phyloP scores from a whole-genome alignment of 1,140 invertebrate species.

The Phymastichus coffea region DNA sequence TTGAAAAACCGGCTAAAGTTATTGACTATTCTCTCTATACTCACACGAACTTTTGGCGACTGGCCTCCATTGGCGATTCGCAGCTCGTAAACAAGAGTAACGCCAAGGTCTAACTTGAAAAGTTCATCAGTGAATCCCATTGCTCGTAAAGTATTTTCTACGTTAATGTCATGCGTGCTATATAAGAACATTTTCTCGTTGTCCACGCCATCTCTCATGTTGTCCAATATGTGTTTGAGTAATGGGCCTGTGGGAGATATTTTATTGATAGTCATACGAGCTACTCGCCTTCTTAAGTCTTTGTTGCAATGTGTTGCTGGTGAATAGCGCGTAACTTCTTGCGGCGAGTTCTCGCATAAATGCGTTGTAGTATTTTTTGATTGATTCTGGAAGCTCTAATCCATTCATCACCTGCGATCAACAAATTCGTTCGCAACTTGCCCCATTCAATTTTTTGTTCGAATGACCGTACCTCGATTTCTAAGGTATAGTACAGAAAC shows the following conservation, averaged over 20 bases:
- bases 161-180: constrained; percentile 71
- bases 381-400: constrained; percentile 72
- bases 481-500: constrained; percentile 71
- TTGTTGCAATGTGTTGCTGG: constrained; percentile 70
- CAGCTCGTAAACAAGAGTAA: constrained; percentile 67
- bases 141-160: constrained; percentile 68
- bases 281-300: too few species aligned
- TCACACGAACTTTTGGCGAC: constrained; percentile 47
- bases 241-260: constrained; percentile 64
- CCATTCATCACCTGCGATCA: too few species aligned
- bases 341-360: constrained; percentile 68
- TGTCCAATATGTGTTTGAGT: constrained; percentile 47
- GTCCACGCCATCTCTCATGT: constrained; percentile 46
- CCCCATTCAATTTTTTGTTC: too few species aligned
- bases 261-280: too few species aligned
- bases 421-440: too few species aligned
- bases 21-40: too few species aligned
- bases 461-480: constrained; percentile 72
- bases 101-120: constrained; percentile 70
- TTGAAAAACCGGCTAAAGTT: too few species aligned
- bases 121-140: constrained; percentile 64
- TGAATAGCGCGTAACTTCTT: constrained; percentile 68
- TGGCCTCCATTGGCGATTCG: constrained; percentile 24
- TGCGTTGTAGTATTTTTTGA: constrained; percentile 68
- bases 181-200: constrained; percentile 63